Evolutionary conservation across 2,888 invertebrate species (phyloP).

Genomic region (Ectemnius lituratus): DNA sequence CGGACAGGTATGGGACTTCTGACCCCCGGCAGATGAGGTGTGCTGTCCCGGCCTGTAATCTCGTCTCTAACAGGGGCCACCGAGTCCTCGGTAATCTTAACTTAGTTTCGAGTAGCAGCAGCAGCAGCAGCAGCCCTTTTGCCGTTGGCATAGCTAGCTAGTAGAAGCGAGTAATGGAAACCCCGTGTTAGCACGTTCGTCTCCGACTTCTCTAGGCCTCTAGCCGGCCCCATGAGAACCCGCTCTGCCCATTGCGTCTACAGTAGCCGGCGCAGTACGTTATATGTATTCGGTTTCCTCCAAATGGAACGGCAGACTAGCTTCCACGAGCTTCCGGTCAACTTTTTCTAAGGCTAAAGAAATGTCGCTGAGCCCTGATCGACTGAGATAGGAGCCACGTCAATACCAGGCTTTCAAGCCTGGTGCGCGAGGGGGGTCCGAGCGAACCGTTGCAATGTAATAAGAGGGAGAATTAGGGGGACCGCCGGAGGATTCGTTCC

Average conservation of each 20-base stretch:
- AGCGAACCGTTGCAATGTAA: no score
- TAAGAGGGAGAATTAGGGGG: constrained; percentile 10
- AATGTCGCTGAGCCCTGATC: not conserved
- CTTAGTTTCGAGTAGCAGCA: constrained; percentile 48
- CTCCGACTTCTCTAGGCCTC: constrained; percentile 35
- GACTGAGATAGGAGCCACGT: not conserved
- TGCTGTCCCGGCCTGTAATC: constrained; percentile 71
- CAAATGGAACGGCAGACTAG: constrained; percentile 17
- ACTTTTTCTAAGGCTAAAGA: not conserved
- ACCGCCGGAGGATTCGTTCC: not conserved
- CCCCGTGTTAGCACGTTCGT: constrained; percentile 54
- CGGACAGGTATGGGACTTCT: constrained; percentile 70
- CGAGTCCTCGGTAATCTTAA: constrained; percentile 56
- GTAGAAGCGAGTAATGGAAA: constrained; percentile 55
- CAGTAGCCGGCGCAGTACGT: constrained; percentile 3
- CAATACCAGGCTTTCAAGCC: no score
- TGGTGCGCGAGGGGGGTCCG: no score
- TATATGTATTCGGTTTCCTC: constrained; percentile 32
- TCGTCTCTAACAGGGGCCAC: constrained; percentile 62
- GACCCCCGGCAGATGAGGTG: constrained; percentile 71
- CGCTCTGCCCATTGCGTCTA: constrained; percentile 21
- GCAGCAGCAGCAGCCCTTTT: constrained; percentile 46
- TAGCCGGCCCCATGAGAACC: constrained; percentile 48
- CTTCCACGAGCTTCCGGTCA: constrained; percentile 8
- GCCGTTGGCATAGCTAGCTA: constrained; percentile 23